Conservation (phyloP, 1,140 invertebrate genomes). For the Platyscapa corneri region DNA sequence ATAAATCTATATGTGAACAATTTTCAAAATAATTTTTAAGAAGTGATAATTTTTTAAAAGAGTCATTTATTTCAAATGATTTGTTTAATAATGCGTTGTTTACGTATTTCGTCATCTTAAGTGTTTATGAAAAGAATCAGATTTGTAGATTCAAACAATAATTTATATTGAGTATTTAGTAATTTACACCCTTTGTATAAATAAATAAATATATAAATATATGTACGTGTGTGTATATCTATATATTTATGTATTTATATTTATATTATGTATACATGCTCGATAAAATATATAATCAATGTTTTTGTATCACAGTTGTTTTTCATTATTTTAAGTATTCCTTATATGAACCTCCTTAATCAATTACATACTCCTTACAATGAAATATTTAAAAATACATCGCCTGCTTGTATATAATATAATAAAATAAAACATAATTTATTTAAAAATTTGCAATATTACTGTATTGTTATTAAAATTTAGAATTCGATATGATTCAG, state of each 20-base stretch:
- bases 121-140: constrained; percentile 19
- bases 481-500: no score
- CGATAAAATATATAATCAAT: constrained; percentile 53
- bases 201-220: constrained; percentile 22
- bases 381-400: neutral
- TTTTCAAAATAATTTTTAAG: no score
- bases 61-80: no score
- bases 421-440: neutral
- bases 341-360: neutral
- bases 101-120: neutral
- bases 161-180: constrained; percentile 51
- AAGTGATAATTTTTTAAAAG: no score
- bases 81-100: neutral
- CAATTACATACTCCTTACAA: neutral
- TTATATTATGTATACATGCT: constrained; percentile 22
- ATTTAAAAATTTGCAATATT: neutral
- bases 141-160: constrained; percentile 44
- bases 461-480: neutral
- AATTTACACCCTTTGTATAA: constrained; percentile 40
- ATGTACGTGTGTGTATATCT: neutral
- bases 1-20: neutral
- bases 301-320: constrained; percentile 46
- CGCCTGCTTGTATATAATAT: no score
- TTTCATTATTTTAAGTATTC: constrained; percentile 12
- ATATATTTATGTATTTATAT: neutral